phyloP scores from a whole-genome alignment of 2,113 vertebrate genomes.

The Irena cyanogastra region DNA sequence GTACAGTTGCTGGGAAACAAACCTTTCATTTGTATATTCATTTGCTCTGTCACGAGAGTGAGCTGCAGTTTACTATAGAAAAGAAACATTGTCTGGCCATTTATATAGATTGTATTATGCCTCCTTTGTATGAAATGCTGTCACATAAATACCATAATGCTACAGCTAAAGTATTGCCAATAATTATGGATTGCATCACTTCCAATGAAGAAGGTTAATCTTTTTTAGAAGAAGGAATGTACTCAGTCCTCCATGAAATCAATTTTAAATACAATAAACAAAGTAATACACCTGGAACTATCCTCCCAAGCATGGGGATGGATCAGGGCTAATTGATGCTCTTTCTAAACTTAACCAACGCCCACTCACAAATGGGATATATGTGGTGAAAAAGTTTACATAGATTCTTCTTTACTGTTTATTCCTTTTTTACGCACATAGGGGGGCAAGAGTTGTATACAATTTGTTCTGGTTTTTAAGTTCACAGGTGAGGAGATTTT shows the following conservation, averaged over 20 bases:
- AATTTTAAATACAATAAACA: neutral
- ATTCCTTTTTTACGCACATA: neutral
- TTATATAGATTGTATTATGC: neutral
- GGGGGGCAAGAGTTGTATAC: neutral
- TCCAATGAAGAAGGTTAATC: neutral
- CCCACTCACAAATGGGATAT: accelerated
- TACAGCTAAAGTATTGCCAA: neutral
- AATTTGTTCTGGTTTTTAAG: neutral
- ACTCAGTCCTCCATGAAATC: neutral
- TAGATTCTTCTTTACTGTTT: neutral
- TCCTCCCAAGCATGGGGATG: neutral
- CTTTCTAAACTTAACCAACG: neutral
- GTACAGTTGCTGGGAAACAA: neutral
- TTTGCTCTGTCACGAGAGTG: neutral
- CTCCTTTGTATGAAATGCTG: neutral
- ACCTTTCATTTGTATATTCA: neutral
- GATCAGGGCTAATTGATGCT: neutral
- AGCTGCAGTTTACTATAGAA: neutral
- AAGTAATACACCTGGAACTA: neutral
- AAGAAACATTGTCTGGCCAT: neutral
- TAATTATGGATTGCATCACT: neutral
- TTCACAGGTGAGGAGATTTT: neutral
- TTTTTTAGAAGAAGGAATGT: neutral
- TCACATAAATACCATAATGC: neutral
- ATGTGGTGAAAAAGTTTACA: neutral